These are phyloP conservation scores for Spilosoma lubricipeda DNA, from an alignment of 2,888 invertebrate genomes.

Conservation along the genomic window DNA sequence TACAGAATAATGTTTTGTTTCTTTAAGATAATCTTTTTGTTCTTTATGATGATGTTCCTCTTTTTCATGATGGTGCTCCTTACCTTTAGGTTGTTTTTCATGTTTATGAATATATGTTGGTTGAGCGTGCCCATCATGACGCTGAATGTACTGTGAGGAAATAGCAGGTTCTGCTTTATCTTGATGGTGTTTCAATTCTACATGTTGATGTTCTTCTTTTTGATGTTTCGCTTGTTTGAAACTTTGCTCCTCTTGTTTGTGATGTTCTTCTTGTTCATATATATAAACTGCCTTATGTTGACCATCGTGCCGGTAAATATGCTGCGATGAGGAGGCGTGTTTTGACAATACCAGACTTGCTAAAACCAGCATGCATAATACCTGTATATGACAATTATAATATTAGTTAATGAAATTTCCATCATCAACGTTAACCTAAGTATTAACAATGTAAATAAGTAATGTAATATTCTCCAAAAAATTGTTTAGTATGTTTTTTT, in stretches of 20 bases:
- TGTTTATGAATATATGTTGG: conserved; percentile 6
- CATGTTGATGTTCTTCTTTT: not conserved
- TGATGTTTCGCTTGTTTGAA: not conserved
- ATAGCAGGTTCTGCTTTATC: conserved; percentile 4
- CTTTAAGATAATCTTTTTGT: not conserved
- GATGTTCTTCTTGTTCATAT: conserved; percentile 19
- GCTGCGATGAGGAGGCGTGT: conserved; percentile 56
- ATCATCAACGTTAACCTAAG: no score
- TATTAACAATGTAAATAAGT: no score
- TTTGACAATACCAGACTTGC: conserved; percentile 25
- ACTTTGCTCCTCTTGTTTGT: not conserved
- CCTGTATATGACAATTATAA: conserved; percentile 33
- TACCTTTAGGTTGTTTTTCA: not conserved
- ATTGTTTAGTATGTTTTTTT: no score
- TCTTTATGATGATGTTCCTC: not conserved
- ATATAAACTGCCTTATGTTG: conserved; percentile 20
- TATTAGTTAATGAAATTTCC: not conserved
- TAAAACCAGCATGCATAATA: conserved; percentile 30
- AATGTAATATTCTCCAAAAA: not conserved
- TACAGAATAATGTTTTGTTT: not conserved
- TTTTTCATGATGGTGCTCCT: not conserved
- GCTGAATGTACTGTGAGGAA: conserved; percentile 14
- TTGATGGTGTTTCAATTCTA: conserved; percentile 4
- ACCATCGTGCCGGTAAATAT: conserved; percentile 55
- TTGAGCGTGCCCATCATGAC: conserved; percentile 5